phyloP scores from a whole-genome alignment of 1,140 invertebrate genomes.

The Drosophila prosaltans region DNA sequence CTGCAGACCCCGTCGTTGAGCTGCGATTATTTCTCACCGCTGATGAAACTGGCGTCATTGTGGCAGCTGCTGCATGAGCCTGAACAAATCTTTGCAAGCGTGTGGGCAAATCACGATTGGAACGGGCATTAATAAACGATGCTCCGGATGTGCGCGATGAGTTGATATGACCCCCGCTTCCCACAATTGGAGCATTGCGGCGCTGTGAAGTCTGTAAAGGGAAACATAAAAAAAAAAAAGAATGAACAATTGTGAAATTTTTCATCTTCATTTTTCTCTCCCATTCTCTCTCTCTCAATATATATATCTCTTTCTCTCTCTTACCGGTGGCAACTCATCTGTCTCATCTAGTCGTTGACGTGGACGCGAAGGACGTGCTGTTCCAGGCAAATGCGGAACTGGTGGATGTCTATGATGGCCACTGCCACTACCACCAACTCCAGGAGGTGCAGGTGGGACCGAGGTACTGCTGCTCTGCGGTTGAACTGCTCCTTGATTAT shows the following conservation, averaged over 20 bases:
- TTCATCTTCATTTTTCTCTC: neutral
- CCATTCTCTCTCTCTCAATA: neutral
- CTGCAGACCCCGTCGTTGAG: neutral
- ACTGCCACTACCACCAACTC: neutral
- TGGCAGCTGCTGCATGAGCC: constrained; percentile 17
- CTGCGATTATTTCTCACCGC: constrained; percentile 10
- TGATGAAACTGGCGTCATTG: neutral
- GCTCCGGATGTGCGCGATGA: constrained; percentile 35
- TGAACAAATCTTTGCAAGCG: constrained; percentile 48
- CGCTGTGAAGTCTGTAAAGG: neutral
- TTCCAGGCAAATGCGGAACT: constrained; percentile 41
- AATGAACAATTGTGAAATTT: too few species aligned
- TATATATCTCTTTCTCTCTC: neutral
- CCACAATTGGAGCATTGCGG: constrained; percentile 10
- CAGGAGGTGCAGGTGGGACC: constrained; percentile 9
- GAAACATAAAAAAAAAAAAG: neutral
- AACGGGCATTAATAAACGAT: constrained; percentile 24
- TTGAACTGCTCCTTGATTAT: neutral
- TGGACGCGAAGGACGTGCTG: constrained; percentile 44
- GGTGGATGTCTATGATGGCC: constrained; percentile 41
- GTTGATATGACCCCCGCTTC: constrained; percentile 18
- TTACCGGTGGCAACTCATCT: constrained; percentile 42
- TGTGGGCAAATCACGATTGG: constrained; percentile 48
- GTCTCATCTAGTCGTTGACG: constrained; percentile 46
- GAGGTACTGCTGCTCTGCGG: constrained; percentile 14